Evolutionary conservation across 92 coral and sea anemone species (phyloP), one percentile per base, ranked within the genome.

Genomic region (Zoanthus sansibaricus): DNA sequence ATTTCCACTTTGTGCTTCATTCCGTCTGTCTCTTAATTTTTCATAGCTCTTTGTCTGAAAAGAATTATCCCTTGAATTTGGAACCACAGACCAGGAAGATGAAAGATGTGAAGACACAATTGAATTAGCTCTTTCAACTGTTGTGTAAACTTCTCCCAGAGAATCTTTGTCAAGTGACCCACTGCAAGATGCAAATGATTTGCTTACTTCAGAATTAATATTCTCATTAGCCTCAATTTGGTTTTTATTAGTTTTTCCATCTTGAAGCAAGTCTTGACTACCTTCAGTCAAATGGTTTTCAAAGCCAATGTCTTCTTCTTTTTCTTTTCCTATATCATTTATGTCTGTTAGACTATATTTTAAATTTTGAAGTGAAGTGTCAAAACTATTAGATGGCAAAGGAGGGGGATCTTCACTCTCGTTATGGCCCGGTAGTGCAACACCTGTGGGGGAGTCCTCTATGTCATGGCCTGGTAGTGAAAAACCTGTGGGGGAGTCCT

Each of bases 41-140:
- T 94, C 93, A 87, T 88, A 94, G 47, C 98, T 94, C 70, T 82
- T 59, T 25, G 92, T 84, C 14, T 54, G 82, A 87, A 94, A 94
- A 9, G 93, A 72, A 16, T 86, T 47, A 88, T 94, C 94, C 20
- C 61, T 77, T 8, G 94, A 82, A 20, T 90, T 75, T 1, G 98
- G 98, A 58, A 90, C 92, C 46, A 87, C 45, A 1, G 92, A 86
- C 98, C 98, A 94, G 0, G 98, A 93, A 0, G 95, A 93, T 14
- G 95, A 88, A 48, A 93, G 84, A 52, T 90, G 84, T 25, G 91
- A 82, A 13, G 88, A 82, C 14, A 70, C 47, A n/a, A 68, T 56
- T 52, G 71, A 68, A 64, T 79, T 83, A 46, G 83, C 59, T 71
- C 87, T 61, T 66, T 86, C 70, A 79, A 71, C 88, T 71, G 42